Conservation (phyloP, 2,797 vertebrate genomes). For the Otolemur crassicaudatus region DNA sequence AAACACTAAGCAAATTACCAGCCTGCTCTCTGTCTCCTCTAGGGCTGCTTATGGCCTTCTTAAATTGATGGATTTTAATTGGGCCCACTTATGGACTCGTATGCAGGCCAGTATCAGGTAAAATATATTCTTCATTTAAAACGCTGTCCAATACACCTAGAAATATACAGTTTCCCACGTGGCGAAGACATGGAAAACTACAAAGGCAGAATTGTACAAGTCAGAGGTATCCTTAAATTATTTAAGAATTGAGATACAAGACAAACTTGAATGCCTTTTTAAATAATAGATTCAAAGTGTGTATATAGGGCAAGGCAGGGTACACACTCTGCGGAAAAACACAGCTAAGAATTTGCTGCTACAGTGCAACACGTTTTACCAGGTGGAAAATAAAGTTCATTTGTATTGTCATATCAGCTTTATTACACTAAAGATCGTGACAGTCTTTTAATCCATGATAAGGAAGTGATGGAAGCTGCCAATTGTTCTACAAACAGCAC, state of each 20-base stretch:
- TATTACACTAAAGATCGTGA: conserved; percentile 50
- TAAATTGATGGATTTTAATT: conserved; percentile 48
- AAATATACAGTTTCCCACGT: conserved; percentile 75
- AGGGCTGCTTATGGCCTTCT: conserved; percentile 59
- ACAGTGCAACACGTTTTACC: conserved; percentile 34
- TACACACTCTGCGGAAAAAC: conserved; percentile 35
- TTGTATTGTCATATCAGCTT: conserved; percentile 39
- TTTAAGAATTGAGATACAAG: conserved; percentile 73
- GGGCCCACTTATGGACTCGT: not conserved
- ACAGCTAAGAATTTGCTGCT: conserved; percentile 43
- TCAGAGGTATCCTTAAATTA: conserved; percentile 71
- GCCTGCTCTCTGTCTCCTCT: conserved; percentile 35
- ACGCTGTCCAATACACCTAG: conserved; percentile 66
- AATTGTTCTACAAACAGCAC: not conserved
- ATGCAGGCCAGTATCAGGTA: conserved; percentile 57
- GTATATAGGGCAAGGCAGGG: conserved; percentile 53
- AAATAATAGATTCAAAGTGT: conserved; percentile 70
- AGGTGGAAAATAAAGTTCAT: conserved; percentile 67
- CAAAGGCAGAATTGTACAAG: conserved; percentile 79
- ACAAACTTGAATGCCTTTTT: conserved; percentile 73
- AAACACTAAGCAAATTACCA: conserved; percentile 75
- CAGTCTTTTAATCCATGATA: conserved; percentile 39
- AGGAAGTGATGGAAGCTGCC: conserved; percentile 12
- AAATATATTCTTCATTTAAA: conserved; percentile 76
- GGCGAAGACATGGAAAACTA: conserved; percentile 78